phyloP scores from a whole-genome alignment of 23 tunicate genomes.

The Styela plicata region DNA sequence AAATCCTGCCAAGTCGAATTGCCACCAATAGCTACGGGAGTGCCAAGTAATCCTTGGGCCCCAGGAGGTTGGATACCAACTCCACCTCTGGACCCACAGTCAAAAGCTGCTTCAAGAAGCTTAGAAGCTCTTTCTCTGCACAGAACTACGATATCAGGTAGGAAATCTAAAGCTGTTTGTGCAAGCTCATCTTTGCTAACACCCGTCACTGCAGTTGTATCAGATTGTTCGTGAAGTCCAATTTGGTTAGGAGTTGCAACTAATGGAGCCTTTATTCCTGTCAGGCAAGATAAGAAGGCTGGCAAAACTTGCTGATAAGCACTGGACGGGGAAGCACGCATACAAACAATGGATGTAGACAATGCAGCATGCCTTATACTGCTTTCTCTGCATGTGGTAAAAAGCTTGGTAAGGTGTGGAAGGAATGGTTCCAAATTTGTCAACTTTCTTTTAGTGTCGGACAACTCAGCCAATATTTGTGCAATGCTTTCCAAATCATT shows the following conservation, averaged over 20 bases:
- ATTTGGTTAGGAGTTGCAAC: neutral
- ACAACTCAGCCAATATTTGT: slow-evolving; percentile 62
- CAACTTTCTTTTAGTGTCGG: slow-evolving; percentile 61
- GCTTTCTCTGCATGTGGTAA: slow-evolving; percentile 43
- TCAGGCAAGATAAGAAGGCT: slow-evolving; percentile 41
- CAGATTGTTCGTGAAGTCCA: neutral
- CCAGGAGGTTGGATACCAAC: slow-evolving; percentile 26
- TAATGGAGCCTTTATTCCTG: slow-evolving; percentile 5
- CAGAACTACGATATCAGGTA: slow-evolving; percentile 63
- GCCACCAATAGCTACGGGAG: slow-evolving; percentile 21
- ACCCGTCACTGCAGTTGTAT: slow-evolving; percentile 5
- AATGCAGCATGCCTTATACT: slow-evolving; percentile 49
- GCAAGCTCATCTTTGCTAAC: slow-evolving; percentile 12
- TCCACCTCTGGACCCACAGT: slow-evolving; percentile 27
- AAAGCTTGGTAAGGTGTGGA: slow-evolving; percentile 36
- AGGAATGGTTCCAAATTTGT: slow-evolving; percentile 55
- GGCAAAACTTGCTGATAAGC: slow-evolving; percentile 27
- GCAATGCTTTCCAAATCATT: slow-evolving; percentile 65
- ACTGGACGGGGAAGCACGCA: slow-evolving; percentile 33
- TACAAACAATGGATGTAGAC: slow-evolving; percentile 53
- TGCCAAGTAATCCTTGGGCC: slow-evolving; percentile 13
- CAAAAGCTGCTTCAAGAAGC: slow-evolving; percentile 25
- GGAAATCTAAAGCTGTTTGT: slow-evolving; percentile 33
- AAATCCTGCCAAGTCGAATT: slow-evolving; percentile 24
- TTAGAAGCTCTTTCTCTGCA: slow-evolving; percentile 63